These are phyloP conservation scores for Eristalis arbustorum DNA, from an alignment of 2,888 invertebrate species.

Conservation along the genomic window DNA sequence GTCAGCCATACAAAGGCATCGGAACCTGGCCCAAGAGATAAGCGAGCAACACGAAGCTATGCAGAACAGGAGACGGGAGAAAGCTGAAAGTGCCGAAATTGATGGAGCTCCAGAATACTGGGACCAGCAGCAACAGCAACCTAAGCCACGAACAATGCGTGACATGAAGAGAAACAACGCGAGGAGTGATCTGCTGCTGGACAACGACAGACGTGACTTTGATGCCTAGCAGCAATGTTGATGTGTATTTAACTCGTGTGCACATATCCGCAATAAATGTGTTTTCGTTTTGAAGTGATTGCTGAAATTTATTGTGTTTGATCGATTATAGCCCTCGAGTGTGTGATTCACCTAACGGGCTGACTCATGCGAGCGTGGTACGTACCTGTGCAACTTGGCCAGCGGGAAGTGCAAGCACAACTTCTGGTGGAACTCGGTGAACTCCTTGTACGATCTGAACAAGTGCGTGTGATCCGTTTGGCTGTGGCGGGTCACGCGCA, in stretches of 20 bases:
- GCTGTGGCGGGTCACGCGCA: constrained; percentile 90
- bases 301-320: constrained; percentile 11
- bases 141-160: constrained; percentile 72
- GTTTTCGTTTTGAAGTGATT: background rate
- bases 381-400: constrained; percentile 92
- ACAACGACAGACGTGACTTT: constrained; percentile 17
- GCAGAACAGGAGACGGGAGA: constrained; percentile 29
- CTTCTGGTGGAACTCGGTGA: constrained; percentile 97
- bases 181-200: constrained; percentile 41
- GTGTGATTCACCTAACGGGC: background rate
- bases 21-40: constrained; percentile 72
- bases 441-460: constrained; percentile 97
- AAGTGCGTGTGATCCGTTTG: constrained; percentile 93
- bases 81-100: constrained; percentile 12
- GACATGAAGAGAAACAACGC: constrained; percentile 72
- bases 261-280: constrained; percentile 34
- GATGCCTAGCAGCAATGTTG: constrained; percentile 24
- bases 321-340: constrained; percentile 1
- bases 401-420: constrained; percentile 94
- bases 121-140: constrained; percentile 65
- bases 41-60: constrained; percentile 49
- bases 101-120: constrained; percentile 68
- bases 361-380: background rate
- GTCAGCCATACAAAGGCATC: constrained; percentile 82
- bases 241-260: background rate